Base-by-base conservation (phyloP, 2,888 invertebrate genomes). In the Caenorhabditis auriculariae region DNA sequence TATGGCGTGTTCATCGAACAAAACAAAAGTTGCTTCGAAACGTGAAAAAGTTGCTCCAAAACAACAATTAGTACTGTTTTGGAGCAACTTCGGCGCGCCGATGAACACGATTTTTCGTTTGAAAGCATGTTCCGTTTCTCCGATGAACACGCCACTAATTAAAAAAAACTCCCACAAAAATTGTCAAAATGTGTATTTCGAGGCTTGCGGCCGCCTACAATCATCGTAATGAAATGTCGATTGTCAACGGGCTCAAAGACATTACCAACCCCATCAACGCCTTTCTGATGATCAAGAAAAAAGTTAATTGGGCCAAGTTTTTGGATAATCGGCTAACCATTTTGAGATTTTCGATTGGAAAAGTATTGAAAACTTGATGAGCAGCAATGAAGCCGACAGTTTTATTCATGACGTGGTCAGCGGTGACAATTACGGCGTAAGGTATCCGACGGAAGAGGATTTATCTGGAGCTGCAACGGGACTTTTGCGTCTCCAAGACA, bases 381-480 rank as follows among this genome's bases (percentile, higher is more conserved):
- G 68, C 21, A 54, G 64, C 17, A 79, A 80, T 57, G 61, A 60
- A 15, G 73, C 78, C 3, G 71, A 71, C 9, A 56, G 56, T 12
- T 70, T 80, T 45, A 60, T 80, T 17, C 54, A 65, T 15, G 61
- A 71, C 39, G 53, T 64, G 7, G 54, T 81, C 44, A 45, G 68
- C 19, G 63, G 66, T 38, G 56, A 58, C 29, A 61, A 59, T 46
- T 70, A 69, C 37, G 69, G 69, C 38, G 55, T 74, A 27, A 50
- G 69, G 9, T 69, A 72, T 24, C 88, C 89, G 51, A 87, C 78
- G 3, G 87, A 77, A 58, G 96, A 98, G 83, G 96, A 98, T 83
- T 84, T 96, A 60, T 89, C 89, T 75, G 98, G 98, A 0, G 95
- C 95, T 12, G 95, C 94, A 2, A 90, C 90, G 51, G 98, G 96